Conservation (phyloP, 2,113 vertebrate genomes). For the Paedocypris sp. region DNA sequence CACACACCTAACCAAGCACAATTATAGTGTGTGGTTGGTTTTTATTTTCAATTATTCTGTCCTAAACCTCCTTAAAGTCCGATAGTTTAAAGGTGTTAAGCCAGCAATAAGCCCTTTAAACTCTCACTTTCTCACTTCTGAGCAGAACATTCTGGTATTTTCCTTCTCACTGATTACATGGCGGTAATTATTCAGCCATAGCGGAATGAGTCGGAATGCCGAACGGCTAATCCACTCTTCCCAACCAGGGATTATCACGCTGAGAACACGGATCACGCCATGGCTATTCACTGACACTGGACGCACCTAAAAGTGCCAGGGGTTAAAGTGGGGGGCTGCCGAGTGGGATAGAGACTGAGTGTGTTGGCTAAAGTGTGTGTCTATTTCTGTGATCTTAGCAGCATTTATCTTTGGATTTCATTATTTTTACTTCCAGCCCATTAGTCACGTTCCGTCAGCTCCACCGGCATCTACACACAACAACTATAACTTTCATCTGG, state of each 20-base stretch:
- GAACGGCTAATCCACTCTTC: constrained; percentile 21
- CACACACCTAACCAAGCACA: not conserved
- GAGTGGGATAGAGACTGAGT: too few species aligned
- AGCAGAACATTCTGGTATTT: not conserved
- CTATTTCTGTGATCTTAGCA: too few species aligned
- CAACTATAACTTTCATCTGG: constrained; percentile 39
- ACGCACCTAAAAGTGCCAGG: not conserved
- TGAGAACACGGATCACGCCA: constrained; percentile 9
- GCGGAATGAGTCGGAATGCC: constrained; percentile 21
- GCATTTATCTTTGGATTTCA: too few species aligned
- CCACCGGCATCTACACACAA: constrained; percentile 47
- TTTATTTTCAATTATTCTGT: not conserved
- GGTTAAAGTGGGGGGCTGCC: not conserved
- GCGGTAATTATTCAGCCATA: constrained; percentile 24
- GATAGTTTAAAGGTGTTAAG: constrained; percentile 4
- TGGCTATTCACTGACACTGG: constrained; percentile 15
- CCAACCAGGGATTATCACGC: constrained; percentile 30
- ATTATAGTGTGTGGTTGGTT: not conserved
- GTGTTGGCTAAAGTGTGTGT: too few species aligned
- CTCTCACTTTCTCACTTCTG: not conserved
- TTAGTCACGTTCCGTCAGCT: constrained; percentile 54
- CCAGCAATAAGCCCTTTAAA: not conserved
- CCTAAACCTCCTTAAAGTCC: not conserved
- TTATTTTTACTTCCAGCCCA: constrained; percentile 27
- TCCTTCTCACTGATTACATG: not conserved